phyloP scores from a whole-genome alignment of 2,113 vertebrate genomes.

The Phainopepla nitens region DNA sequence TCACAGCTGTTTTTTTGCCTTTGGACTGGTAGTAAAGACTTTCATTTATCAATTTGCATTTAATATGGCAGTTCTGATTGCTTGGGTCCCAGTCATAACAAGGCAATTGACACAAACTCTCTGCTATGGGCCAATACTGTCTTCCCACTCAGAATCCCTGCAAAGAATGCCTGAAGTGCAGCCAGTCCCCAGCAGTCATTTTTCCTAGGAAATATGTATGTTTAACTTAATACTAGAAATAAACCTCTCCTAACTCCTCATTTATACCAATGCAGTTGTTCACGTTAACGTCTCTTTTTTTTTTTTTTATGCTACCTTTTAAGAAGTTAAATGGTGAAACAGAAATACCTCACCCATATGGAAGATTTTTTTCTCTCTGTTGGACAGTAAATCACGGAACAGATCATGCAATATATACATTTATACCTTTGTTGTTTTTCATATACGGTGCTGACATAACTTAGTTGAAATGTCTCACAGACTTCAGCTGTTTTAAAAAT shows the following conservation, averaged over 20 bases:
- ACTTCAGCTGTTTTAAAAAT: background rate
- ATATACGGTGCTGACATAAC: background rate
- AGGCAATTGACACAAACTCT: background rate
- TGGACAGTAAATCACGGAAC: background rate
- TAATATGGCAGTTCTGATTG: background rate
- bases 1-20: background rate
- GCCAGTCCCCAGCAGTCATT: background rate
- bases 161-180: background rate
- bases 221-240: background rate
- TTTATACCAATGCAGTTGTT: background rate
- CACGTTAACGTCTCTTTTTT: background rate
- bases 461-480: background rate
- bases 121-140: background rate
- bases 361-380: background rate
- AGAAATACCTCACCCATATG: background rate
- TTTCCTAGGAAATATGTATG: background rate
- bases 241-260: background rate
- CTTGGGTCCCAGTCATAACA: background rate
- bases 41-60: slow-evolving; percentile 14
- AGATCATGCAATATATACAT: background rate
- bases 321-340: background rate
- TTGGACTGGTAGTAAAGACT: background rate
- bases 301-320: background rate
- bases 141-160: background rate
- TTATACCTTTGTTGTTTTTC: background rate